These are phyloP conservation scores for Platysteira castanea DNA, from an alignment of 2,113 vertebrate genomes.

Conservation along the genomic window DNA sequence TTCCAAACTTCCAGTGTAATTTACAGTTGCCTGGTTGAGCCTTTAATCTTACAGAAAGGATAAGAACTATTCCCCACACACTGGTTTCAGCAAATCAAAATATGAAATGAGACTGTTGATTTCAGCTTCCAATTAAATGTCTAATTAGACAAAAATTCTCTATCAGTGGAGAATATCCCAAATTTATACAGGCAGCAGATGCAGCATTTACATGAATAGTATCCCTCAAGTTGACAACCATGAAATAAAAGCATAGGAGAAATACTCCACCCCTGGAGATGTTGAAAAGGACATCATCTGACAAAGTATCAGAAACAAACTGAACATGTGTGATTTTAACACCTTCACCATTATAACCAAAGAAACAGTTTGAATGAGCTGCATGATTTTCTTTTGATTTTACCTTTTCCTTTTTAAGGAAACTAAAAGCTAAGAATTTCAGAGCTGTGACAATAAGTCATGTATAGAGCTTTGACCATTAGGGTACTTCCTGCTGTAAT, in stretches of 20 bases:
- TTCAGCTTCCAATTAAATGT: constrained; percentile 22
- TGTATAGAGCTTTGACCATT: background rate
- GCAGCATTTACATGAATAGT: background rate
- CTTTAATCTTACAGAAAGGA: background rate
- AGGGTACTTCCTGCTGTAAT: background rate
- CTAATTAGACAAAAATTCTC: background rate
- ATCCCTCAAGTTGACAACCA: background rate
- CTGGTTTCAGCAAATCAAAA: background rate
- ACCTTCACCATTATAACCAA: background rate
- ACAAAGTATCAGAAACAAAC: background rate
- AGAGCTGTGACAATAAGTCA: background rate
- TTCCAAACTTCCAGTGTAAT: background rate
- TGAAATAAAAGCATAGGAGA: background rate
- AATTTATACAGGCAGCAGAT: background rate
- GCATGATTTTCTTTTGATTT: background rate
- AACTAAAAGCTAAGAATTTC: background rate
- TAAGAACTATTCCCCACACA: background rate
- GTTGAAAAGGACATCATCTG: background rate
- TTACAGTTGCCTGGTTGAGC: background rate
- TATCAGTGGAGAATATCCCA: background rate
- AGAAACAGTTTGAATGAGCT: background rate
- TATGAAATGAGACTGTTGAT: background rate
- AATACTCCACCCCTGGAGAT: background rate
- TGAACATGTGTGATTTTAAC: background rate
- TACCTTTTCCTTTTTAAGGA: background rate